Evolutionary conservation across 2,797 vertebrate species (phyloP).

Genomic region (Salmo trutta): DNA sequence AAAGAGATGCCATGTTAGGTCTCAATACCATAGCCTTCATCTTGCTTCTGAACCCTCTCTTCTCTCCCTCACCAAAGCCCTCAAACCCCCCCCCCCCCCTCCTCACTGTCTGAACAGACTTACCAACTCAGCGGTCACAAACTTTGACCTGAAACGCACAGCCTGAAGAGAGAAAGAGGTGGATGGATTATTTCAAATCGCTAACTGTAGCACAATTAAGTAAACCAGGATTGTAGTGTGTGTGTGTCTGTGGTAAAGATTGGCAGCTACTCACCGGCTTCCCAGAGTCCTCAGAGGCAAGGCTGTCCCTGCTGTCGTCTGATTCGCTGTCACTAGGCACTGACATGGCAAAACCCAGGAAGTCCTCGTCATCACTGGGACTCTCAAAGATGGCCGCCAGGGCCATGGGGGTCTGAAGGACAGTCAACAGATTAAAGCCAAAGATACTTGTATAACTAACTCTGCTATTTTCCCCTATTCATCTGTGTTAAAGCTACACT

Average conservation of each 20-base stretch:
- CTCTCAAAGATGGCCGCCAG: constrained; percentile 35
- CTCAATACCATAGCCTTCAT: constrained; percentile 63
- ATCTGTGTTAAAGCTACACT: no score
- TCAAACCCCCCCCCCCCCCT: constrained; percentile 80
- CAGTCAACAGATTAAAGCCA: background rate
- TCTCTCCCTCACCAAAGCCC: constrained; percentile 76
- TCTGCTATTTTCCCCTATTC: no score
- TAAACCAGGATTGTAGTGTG: background rate
- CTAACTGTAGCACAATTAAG: background rate
- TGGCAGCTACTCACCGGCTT: constrained; percentile 34
- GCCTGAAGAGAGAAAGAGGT: constrained; percentile 56
- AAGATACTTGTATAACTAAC: no score
- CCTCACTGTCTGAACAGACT: constrained; percentile 87
- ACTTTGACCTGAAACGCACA: constrained; percentile 74
- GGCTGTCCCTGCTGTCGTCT: constrained; percentile 44
- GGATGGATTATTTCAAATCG: background rate
- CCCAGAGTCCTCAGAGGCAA: constrained; percentile 33
- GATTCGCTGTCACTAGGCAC: constrained; percentile 13
- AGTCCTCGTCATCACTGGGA: constrained; percentile 39
- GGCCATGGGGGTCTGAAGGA: constrained; percentile 12
- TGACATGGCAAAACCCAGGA: constrained; percentile 20
- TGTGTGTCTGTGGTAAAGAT: background rate
- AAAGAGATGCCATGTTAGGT: background rate
- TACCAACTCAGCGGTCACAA: constrained; percentile 82
- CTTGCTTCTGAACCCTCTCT: constrained; percentile 29